phyloP scores from a whole-genome alignment of 92 coral and sea anemone species.

The Palythoa heliodiscus region DNA sequence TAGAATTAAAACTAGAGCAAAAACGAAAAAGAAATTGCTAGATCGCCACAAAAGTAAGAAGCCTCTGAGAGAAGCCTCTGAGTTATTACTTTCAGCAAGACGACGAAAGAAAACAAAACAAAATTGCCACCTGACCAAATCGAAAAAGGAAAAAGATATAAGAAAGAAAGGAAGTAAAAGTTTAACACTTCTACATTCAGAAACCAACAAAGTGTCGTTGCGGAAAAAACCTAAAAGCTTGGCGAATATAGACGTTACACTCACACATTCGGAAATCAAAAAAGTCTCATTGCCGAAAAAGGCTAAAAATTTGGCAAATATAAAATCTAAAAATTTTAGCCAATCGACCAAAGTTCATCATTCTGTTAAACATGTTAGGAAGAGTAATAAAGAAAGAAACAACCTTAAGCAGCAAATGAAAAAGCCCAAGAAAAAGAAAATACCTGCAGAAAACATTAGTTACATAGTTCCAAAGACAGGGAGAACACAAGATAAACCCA shows the following conservation, averaged over 20 bases:
- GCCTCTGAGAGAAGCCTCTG: not conserved
- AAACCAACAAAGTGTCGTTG: not conserved
- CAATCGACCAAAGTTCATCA: not conserved
- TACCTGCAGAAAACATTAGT: not conserved
- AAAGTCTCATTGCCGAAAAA: not conserved
- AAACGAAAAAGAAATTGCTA: not conserved
- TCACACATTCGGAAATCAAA: too few species aligned
- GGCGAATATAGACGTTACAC: not conserved
- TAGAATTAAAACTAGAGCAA: not conserved
- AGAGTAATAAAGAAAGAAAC: not conserved
- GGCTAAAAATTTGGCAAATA: not conserved
- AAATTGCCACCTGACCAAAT: not conserved
- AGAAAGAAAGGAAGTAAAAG: not conserved
- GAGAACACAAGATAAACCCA: not conserved
- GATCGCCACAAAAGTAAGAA: not conserved
- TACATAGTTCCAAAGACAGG: not conserved
- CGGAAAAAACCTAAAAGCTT: not conserved
- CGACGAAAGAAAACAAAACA: constrained; percentile 1
- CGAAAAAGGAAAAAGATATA: not conserved
- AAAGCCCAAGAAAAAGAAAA: not conserved
- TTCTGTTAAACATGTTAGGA: not conserved
- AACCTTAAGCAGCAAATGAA: not conserved
- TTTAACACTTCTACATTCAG: not conserved
- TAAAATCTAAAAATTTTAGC: not conserved
- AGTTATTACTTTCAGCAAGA: not conserved